Percentiles rank a stretch among this genome's conserved stretches.
Conservation (phyloP, 2,113 vertebrate species). For the Mungos mungo region DNA sequence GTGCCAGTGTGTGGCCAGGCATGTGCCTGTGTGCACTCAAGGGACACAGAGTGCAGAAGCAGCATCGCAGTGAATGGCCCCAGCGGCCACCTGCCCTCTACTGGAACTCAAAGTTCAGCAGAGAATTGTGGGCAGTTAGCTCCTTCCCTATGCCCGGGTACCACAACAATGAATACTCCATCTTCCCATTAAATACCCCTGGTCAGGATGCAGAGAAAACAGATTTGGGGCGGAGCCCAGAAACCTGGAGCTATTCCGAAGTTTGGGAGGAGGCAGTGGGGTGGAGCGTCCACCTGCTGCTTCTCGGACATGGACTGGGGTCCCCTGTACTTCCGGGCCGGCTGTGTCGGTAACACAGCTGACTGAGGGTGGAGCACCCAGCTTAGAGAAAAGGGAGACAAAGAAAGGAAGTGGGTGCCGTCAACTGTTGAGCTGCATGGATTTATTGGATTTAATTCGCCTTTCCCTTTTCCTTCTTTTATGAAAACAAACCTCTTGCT, state of each 20-base stretch:
- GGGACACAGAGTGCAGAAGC: neutral
- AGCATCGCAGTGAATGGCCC: neutral
- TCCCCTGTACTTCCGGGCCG: no score
- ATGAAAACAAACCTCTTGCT: slow-evolving; percentile 48
- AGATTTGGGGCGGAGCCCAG: neutral
- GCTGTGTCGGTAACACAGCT: neutral
- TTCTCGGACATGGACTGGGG: neutral
- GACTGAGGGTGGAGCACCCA: neutral
- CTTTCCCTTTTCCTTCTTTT: neutral
- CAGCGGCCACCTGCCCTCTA: slow-evolving; percentile 4
- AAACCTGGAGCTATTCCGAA: neutral
- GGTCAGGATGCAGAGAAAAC: neutral
- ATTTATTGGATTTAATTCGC: neutral
- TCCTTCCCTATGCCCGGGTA: neutral
- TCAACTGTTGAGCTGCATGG: neutral
- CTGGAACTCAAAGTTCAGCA: neutral
- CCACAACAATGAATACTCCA: neutral
- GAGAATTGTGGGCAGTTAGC: neutral
- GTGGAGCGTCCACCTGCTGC: neutral
- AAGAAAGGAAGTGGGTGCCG: neutral
- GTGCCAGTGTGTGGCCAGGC: neutral
- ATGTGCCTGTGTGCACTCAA: neutral
- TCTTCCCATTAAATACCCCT: neutral
- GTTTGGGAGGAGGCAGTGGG: neutral
- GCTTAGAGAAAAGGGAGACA: neutral